phyloP scores from a whole-genome alignment of 2,888 invertebrate species.

The Syrista parreyssii region DNA sequence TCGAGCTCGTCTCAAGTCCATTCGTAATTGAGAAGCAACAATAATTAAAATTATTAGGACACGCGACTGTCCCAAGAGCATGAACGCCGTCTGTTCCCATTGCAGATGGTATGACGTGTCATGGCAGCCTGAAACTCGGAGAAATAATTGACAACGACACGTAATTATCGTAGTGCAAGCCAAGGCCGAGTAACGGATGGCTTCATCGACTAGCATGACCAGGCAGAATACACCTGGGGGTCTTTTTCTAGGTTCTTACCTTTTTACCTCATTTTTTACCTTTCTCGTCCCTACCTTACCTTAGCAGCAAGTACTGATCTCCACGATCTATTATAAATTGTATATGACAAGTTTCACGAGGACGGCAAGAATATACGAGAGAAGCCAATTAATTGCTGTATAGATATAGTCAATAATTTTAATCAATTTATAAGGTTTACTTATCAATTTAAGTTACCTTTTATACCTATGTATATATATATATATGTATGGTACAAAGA shows the following conservation, averaged over 20 bases:
- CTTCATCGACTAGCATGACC: constrained; percentile 41
- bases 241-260: not conserved
- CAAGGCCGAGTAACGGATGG: constrained; percentile 33
- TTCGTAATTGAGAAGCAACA: not conserved
- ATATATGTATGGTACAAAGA: not conserved
- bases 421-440: not conserved
- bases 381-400: not conserved
- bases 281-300: not conserved
- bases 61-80: not conserved
- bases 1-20: not conserved
- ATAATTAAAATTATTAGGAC: not conserved
- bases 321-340: not conserved
- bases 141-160: constrained; percentile 34
- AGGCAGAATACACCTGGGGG: constrained; percentile 26
- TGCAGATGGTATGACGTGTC: not conserved
- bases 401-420: not conserved
- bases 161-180: constrained; percentile 25
- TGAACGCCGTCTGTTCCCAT: not conserved
- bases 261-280: not conserved
- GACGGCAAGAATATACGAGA: not conserved
- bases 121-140: constrained; percentile 7
- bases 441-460: not conserved
- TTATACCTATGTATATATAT: not conserved
- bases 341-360: not conserved
- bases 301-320: not conserved